Percentiles rank a stretch among this genome's conserved stretches.
Evolutionary conservation across 2,113 vertebrate genomes (phyloP).

Genomic region (Oxygymnocypris stewartii): DNA sequence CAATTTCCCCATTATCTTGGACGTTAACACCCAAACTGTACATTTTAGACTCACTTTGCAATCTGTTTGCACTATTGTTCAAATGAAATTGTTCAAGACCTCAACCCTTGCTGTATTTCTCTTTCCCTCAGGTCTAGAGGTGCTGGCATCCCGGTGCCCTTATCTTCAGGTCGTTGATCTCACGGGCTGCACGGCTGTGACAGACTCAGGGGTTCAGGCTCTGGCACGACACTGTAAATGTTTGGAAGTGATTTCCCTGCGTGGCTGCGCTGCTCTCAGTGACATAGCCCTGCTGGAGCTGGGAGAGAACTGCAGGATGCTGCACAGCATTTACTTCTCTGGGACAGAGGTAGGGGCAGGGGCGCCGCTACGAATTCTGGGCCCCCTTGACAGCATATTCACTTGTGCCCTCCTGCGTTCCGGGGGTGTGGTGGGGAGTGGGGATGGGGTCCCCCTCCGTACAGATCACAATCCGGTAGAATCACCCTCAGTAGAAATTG

Average conservation of each 20-base stretch:
- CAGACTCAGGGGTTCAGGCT: constrained; percentile 52
- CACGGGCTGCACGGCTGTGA: constrained; percentile 52
- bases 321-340: constrained; percentile 58
- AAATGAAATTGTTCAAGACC: neutral
- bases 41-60: neutral
- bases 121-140: constrained; percentile 47
- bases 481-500: too few relatives aligned
- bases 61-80: neutral
- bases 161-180: constrained; percentile 58
- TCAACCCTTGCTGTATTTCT: neutral
- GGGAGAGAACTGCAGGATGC: constrained; percentile 55
- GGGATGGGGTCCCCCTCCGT: too few relatives aligned
- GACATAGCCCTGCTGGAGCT: constrained; percentile 57
- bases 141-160: constrained; percentile 52
- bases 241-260: constrained; percentile 56
- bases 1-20: neutral
- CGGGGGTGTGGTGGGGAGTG: too few relatives aligned
- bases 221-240: constrained; percentile 52
- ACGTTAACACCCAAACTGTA: neutral
- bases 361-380: too few relatives aligned
- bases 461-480: too few relatives aligned
- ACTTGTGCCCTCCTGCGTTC: too few relatives aligned
- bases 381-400: too few relatives aligned
- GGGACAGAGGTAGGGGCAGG: constrained; percentile 41
- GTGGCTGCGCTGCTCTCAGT: constrained; percentile 51